Conservation (phyloP, 2,888 invertebrate species). For the Stenchaetothrips biformis region DNA sequence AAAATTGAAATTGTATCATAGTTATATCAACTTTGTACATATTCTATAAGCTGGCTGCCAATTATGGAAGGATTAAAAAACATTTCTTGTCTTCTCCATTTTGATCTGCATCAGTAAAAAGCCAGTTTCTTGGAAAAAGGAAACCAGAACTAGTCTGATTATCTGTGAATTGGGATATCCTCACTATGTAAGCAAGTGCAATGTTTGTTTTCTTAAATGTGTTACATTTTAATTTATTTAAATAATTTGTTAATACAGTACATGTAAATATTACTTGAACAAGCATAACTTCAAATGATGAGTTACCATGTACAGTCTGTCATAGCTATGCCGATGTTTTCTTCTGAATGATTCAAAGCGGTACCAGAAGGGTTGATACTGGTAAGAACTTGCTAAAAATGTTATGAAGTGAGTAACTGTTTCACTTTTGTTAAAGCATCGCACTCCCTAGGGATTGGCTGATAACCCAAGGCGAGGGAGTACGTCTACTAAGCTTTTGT, state of each 20-base stretch:
- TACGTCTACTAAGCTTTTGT: not conserved
- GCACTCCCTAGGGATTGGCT: too few relatives aligned
- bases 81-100: not conserved
- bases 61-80: not conserved
- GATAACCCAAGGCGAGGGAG: too few relatives aligned
- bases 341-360: not conserved
- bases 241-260: not conserved
- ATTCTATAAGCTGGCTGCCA: not conserved
- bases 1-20: not conserved
- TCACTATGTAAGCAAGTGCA: not conserved
- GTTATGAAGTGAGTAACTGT: not conserved
- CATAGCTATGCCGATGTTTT: not conserved
- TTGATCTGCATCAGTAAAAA: not conserved
- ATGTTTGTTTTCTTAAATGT: not conserved
- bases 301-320: not conserved
- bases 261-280: not conserved
- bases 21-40: not conserved
- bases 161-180: not conserved
- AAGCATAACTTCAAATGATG: not conserved
- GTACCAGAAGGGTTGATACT: not conserved
- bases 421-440: not conserved
- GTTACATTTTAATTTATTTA: not conserved
- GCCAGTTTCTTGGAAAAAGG: too few relatives aligned
- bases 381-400: not conserved
- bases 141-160: slow-evolving; percentile 5